Evolutionary conservation across 2,797 vertebrate genomes (phyloP), one percentile per base, ranked within the genome.

Genomic region (Mormyrops boulengeri): DNA sequence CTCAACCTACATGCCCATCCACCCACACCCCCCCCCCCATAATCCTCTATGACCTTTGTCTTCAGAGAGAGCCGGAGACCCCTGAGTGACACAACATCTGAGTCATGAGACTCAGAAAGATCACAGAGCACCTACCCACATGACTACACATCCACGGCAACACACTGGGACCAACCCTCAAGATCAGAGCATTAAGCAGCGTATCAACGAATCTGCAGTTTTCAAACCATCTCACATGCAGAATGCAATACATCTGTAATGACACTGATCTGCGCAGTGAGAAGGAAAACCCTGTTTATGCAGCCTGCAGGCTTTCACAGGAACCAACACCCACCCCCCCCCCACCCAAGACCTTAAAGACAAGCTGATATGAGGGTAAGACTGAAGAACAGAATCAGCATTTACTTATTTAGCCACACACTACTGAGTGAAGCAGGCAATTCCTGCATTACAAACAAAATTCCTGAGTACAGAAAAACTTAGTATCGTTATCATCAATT

Each of bases 31-130:
- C n/a, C n/a, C n/a, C n/a, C n/a, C n/a, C 60, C 57, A 19, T 22
- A 85, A 85, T 86, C 85, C 55, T 49, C 22, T 66, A 44, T 89
- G 80, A 66, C 89, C 89, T 73, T 89, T 89, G 89, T 50, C 53
- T 66, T 85, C 26, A 73, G 84, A 87, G 9, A 34, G 22, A 34
- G 55, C 80, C 14, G 50, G n/a, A 62, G 22, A 85, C 52, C 77
- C 44, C 53, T 11, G 82, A 85, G 44, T 47, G 53, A 50, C 82
- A 85, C 26, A 69, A 38, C 66, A 17, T 47, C 82, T n/a, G 44
- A 69, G 30, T 86, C 89, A 89, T 26, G 53, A 69, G 82, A 69
- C 89, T 19, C 6, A 26, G 26, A 19, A 38, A 52, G 22, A 84
- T 86, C 14, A 87, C 17, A 87, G 34, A 41, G 17, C 52, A 88